Conservation (phyloP, 2,888 invertebrate species). For the Epicampocera succincta region DNA sequence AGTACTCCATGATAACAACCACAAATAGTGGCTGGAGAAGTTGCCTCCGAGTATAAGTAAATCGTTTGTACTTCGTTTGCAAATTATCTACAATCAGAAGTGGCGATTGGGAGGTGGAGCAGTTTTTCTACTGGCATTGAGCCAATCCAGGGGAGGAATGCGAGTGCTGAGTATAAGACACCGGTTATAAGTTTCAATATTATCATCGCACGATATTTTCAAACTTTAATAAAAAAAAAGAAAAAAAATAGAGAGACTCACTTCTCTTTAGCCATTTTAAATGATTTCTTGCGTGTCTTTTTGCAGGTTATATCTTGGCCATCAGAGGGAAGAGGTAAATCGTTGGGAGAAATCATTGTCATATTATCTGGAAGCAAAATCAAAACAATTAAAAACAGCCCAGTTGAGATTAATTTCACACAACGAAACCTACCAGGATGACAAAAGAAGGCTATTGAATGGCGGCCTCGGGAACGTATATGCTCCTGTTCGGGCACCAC, state of each 20-base stretch:
- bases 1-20: too few species aligned
- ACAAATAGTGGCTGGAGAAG: too few species aligned
- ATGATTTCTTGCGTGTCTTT: conserved; percentile 81
- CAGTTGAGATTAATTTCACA: neutral
- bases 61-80: too few species aligned
- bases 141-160: too few species aligned
- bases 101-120: too few species aligned
- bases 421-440: conserved; percentile 84
- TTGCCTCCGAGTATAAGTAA: too few species aligned
- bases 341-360: conserved; percentile 81
- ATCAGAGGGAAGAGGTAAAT: conserved; percentile 78
- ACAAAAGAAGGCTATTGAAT: conserved; percentile 89
- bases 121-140: too few species aligned
- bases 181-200: neutral
- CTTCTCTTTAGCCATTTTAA: conserved; percentile 82
- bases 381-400: neutral
- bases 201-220: too few species aligned
- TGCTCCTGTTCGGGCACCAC: conserved; percentile 86
- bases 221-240: neutral
- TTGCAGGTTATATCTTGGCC: conserved; percentile 76
- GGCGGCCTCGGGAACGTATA: conserved; percentile 85
- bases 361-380: conserved; percentile 76
- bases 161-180: too few species aligned
- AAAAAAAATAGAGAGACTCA: conserved; percentile 70
- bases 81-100: too few species aligned